Percentiles rank a stretch among this genome's conserved stretches.
These are phyloP conservation scores for Melinopterus prodromus DNA, from an alignment of 2,888 invertebrate genomes.

Conservation along the genomic window DNA sequence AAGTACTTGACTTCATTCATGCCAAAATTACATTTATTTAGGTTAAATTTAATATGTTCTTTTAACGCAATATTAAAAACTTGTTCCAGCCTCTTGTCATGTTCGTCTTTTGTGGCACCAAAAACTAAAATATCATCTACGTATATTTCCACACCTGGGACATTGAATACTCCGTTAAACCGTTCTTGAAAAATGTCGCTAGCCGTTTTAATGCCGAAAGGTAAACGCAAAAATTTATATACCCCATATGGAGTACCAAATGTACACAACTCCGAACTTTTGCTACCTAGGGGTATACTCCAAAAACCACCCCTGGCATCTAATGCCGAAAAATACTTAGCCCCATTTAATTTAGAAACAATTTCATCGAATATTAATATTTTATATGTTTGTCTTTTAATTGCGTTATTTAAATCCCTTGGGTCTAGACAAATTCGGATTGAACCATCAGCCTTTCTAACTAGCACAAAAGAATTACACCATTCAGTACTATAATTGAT, in stretches of 20 bases:
- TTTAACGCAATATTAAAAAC: constrained; percentile 43
- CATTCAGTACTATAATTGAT: no score
- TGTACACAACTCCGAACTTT: constrained; percentile 43
- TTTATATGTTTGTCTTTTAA: constrained; percentile 12
- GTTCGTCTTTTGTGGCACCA: constrained; percentile 31
- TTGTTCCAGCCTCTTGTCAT: constrained; percentile 38
- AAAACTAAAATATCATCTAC: constrained; percentile 36
- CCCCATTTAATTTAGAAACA: constrained; percentile 6
- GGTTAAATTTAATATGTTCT: constrained; percentile 45
- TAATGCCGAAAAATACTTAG: background rate
- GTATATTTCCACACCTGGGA: constrained; percentile 32
- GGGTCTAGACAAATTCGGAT: constrained; percentile 15
- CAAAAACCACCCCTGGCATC: constrained; percentile 41
- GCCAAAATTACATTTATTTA: constrained; percentile 35
- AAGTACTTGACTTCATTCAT: constrained; percentile 29
- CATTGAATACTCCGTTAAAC: constrained; percentile 31
- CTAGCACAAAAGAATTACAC: no score
- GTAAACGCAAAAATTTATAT: constrained; percentile 34
- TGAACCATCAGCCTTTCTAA: background rate
- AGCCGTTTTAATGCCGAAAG: constrained; percentile 30
- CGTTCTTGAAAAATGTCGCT: constrained; percentile 34
- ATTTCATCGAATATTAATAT: background rate
- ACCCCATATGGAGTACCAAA: constrained; percentile 44
- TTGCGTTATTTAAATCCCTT: background rate
- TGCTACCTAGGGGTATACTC: constrained; percentile 42